Base-by-base conservation (phyloP, 1,140 invertebrate species). In the Melitaea cinxia region DNA sequence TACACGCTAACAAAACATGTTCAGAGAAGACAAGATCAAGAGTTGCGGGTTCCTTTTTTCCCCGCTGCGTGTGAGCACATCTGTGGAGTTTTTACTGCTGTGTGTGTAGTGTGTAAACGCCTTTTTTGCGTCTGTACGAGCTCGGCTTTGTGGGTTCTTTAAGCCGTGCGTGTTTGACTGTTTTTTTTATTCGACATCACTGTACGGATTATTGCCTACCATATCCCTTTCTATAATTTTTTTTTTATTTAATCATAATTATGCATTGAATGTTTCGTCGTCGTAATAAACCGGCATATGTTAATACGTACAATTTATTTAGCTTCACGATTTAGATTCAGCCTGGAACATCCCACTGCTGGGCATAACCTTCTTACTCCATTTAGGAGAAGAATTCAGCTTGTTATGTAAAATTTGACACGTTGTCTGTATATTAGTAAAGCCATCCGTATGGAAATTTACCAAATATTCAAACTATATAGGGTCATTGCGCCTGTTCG, bases 51-150 rank as follows among this genome's bases (percentile, higher is more conserved):
- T 57, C 58, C 70, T 81, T 83, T 83, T 85, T 86, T 73, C 71
- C 57, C 56, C 80, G 73, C 70, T 81, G 83, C 82, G 83, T 85
- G 81, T 82, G 80, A 82, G 76, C 76, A 83, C 85, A 88, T 85
- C 77, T 86, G 85, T 76, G 68, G 56, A 63, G 76, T 72, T 42
- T 75, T 78, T 75, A 61, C 69, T 33, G 58, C 50, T 74, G 61
- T 80, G 72, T 75, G 75, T 76, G 77, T 82, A 64, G 2, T 75
- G 68, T 63, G 72, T 54, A 70, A n/a, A 58, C 49, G 26, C 23
- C n/a, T 59, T 65, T 65, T 65, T 65, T 65, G 56, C 54, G 35
- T 19, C 55, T 35, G 28, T 79, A 71, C 77, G 72, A 69, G 73
- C 45, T 64, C 63, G 65, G 59, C 59, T 52, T 62, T 70, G 73